Evolutionary conservation across 2,113 vertebrate genomes (phyloP).

Genomic region (Setophaga petechia): DNA sequence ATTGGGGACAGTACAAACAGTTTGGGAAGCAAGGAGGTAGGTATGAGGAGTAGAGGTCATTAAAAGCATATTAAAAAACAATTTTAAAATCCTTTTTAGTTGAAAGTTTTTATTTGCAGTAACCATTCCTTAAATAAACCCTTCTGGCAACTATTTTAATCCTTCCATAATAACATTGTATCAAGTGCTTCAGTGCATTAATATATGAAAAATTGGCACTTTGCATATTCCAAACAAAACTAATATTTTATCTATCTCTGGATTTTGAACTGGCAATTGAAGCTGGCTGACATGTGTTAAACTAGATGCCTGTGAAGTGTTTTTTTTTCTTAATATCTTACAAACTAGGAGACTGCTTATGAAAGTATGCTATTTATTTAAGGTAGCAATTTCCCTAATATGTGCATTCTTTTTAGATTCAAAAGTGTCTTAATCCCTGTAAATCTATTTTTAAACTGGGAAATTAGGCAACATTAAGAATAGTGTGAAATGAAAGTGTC

Average conservation of each 20-base stretch:
- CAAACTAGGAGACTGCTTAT: background rate
- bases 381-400: background rate
- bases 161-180: background rate
- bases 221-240: background rate
- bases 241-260: background rate
- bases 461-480: background rate
- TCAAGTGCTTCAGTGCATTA: background rate
- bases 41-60: slow-evolving; percentile 76
- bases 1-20: slow-evolving; percentile 81
- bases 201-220: background rate
- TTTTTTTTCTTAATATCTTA: background rate
- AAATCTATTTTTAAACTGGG: slow-evolving; percentile 26
- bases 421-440: background rate
- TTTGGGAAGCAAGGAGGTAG: slow-evolving; percentile 75
- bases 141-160: background rate
- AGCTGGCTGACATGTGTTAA: background rate
- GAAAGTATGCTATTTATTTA: background rate
- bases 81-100: slow-evolving; percentile 33
- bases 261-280: slow-evolving; percentile 36
- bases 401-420: background rate
- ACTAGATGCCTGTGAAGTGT: background rate
- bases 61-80: slow-evolving; percentile 83
- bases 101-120: slow-evolving; percentile 27
- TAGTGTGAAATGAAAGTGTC: background rate
- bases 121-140: background rate